Conservation (phyloP, 1,140 invertebrate species). For the Batillaria attramentaria region DNA sequence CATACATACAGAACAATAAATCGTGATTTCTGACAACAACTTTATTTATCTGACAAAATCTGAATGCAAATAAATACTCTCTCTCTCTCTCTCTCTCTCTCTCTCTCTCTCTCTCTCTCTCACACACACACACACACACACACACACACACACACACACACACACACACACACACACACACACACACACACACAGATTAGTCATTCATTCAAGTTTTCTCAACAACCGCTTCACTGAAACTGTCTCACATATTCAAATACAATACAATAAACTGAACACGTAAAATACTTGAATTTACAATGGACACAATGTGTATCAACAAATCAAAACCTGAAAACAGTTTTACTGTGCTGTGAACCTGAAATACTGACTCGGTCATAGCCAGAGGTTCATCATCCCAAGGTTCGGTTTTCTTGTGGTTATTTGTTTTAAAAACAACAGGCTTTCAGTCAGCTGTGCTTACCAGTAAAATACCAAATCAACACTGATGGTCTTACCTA, state of each 20-base stretch:
- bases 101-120: background rate
- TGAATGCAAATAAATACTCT: background rate
- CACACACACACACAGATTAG: background rate
- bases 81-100: background rate
- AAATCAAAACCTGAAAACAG: background rate
- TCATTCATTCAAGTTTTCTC: background rate
- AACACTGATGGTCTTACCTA: background rate
- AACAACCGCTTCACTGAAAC: background rate
- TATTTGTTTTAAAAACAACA: too few species aligned
- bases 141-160: background rate
- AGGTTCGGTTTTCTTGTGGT: too few species aligned
- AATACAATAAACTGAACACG: background rate
- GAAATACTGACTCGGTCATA: conserved; percentile 11
- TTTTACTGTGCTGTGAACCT: background rate
- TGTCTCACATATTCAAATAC: background rate
- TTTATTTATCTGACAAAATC: background rate
- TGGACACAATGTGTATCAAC: background rate
- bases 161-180: conserved; percentile 2
- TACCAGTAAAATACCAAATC: too few species aligned
- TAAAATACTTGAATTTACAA: background rate
- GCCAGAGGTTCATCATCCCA: too few species aligned
- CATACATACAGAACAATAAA: background rate
- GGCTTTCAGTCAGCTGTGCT: too few species aligned
- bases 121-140: background rate
- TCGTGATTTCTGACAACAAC: background rate